A percentile compares a stretch with the other conserved stretches of the same genome.
Conservation (phyloP, 2,113 vertebrate genomes). For the Polypterus bichir region DNA sequence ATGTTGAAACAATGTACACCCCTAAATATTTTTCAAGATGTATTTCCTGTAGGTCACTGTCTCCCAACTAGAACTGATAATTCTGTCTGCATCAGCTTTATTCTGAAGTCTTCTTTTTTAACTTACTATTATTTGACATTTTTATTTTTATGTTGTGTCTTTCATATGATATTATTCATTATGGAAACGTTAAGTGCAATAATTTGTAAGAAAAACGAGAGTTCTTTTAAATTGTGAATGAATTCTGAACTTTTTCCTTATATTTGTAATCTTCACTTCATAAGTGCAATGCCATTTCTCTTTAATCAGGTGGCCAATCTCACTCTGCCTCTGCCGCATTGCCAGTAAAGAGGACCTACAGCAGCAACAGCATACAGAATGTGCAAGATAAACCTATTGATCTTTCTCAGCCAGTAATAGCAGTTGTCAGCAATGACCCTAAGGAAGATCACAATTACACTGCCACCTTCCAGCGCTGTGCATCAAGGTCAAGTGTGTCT, state of each 20-base stretch:
- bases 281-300: not conserved
- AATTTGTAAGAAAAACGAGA: too few species aligned
- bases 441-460: constrained; percentile 97
- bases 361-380: not conserved
- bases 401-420: constrained; percentile 50
- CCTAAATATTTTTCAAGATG: too few species aligned
- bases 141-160: too few species aligned
- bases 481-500: constrained; percentile 67
- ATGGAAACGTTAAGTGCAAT: too few species aligned
- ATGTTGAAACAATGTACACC: too few species aligned
- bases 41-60: too few species aligned
- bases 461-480: constrained; percentile 64
- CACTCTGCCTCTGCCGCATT: constrained; percentile 33
- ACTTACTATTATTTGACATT: not conserved
- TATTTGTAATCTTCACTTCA: too few species aligned
- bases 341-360: constrained; percentile 52
- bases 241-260: too few species aligned
- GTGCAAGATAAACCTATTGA: constrained; percentile 46
- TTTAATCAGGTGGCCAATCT: constrained; percentile 48
- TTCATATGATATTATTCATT: too few species aligned
- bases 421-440: constrained; percentile 69
- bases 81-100: too few species aligned
- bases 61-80: too few species aligned
- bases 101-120: not conserved
- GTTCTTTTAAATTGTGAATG: too few species aligned